These are phyloP conservation scores for Alaudala cheleensis DNA, from an alignment of 2,113 vertebrate species.

Conservation along the genomic window DNA sequence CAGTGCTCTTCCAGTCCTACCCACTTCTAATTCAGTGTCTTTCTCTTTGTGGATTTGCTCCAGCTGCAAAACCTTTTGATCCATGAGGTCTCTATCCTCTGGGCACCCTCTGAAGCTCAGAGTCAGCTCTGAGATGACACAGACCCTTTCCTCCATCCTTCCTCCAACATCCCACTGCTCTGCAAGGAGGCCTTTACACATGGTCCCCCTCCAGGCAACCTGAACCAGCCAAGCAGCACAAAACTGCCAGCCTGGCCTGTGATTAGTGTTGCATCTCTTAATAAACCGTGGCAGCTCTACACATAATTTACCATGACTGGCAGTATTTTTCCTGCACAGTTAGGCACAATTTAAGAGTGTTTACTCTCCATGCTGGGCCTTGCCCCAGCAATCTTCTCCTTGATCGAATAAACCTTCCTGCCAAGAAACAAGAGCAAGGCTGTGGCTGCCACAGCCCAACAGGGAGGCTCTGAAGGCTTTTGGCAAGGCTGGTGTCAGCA, in stretches of 20 bases:
- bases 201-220: neutral
- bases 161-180: neutral
- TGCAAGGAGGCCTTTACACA: neutral
- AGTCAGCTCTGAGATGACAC: neutral
- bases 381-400: conserved; percentile 28
- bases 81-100: neutral
- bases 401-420: neutral
- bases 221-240: neutral
- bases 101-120: neutral
- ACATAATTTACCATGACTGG: neutral
- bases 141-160: neutral
- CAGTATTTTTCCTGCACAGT: neutral
- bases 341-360: neutral
- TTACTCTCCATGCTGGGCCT: neutral
- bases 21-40: neutral
- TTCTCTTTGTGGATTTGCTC: neutral
- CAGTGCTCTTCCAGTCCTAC: neutral
- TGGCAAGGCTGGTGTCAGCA: neutral
- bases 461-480: neutral
- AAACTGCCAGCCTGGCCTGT: neutral
- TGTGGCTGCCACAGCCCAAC: neutral
- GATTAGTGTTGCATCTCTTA: neutral
- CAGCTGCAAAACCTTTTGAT: neutral
- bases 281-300: neutral
- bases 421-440: neutral